Base-by-base conservation (phyloP, 1,140 invertebrate genomes). In the Drosophila cardini region DNA sequence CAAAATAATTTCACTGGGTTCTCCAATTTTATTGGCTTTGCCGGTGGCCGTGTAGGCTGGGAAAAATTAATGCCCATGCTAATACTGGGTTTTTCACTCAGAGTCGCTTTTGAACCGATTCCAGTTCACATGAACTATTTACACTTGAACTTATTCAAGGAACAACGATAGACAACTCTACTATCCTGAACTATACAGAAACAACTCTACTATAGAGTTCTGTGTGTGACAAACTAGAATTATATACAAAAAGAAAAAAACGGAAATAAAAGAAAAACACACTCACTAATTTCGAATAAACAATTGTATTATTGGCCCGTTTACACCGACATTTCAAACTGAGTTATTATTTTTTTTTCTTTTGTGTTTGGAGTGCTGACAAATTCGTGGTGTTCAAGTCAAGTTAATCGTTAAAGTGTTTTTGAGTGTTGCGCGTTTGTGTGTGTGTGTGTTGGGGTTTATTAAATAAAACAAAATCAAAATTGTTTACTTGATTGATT, bases 261-360 rank as follows among this genome's bases (percentile, higher is more conserved):
- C 21, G 21, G 5, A 26, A 45, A 42, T 34, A 45, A 4, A 46
- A 62, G 38, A 55, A 62, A 13, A 18, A 56, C n/a, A 46, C 36
- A 71, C 60, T 46, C 45, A 53, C 36, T 30, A 36, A 57, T 40
- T 67, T 13, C 18, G 18, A 18, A 53, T 58, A 68, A 72, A 67
- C 30, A 60, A 60, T 58, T 68, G 43, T 16, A 38, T 68, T 21
- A 60, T 36, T 18, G 53, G 32, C 62, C 63, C 70, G 70, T 72
- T 57, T 72, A 42, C 16, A 32, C 21, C 43, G n/a, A 72, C 61
- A 62, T 58, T 43, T 72, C 45, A 62, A 52, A 53, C 45, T 48
- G 18, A 68, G 38, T 72, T 68, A 60, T 73, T 73, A 32, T 72
- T 73, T 73, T 68, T 68, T 68, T 46, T 64, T 40, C 6, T 5